Base-by-base conservation (phyloP, 2,888 invertebrate species). In the Euclidia mi region DNA sequence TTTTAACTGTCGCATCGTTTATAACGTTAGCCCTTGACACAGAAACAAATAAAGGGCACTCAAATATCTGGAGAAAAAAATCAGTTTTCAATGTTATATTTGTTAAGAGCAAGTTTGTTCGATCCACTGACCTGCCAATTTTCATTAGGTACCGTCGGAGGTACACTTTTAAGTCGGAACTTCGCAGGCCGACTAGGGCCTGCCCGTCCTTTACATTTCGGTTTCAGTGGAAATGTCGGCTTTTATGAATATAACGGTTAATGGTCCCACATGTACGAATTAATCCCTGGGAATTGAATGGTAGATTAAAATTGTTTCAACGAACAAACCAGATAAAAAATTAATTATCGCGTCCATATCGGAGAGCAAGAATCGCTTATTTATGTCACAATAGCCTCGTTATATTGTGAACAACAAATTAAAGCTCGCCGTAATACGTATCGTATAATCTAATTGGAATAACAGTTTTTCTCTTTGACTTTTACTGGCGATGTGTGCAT, bases 41-140 rank as follows among this genome's bases (percentile, higher is more conserved):
- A 12, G 9, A 2, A 12, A 14, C 25, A 44, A 48, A 32, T 40
- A 56, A 60, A 66, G 61, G 37, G 37, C 0, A 53, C 53, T 38
- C 41, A 38, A 68, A 60, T 49, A 51, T 51, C 49, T 53, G 35
- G 0, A 1, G 43, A 53, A 46, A 42, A 71, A 65, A 62, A 58
- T 62, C 58, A 61, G 71, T 50, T 72, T 57, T 66, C 32, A 51
- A 38, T 53, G 48, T 20, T 45, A 18, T 48, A 44, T 43, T 46
- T 65, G 62, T 63, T 74, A 70, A 58, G 71, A 73, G 62, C 69
- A 82, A 84, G 82, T 85, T 84, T 76, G 82, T 84, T 84, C 88
- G 86, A 89, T 85, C 85, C 87, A 88, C 79, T 85, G 84, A 84
- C 74, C 90, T 90, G 93, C 85, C 93, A 91, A 91, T 94, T 91